A percentile compares a stretch with the other conserved stretches of the same genome.
These are phyloP conservation scores for Orcinus orca DNA, from an alignment of 2,113 vertebrate species.

Conservation along the genomic window DNA sequence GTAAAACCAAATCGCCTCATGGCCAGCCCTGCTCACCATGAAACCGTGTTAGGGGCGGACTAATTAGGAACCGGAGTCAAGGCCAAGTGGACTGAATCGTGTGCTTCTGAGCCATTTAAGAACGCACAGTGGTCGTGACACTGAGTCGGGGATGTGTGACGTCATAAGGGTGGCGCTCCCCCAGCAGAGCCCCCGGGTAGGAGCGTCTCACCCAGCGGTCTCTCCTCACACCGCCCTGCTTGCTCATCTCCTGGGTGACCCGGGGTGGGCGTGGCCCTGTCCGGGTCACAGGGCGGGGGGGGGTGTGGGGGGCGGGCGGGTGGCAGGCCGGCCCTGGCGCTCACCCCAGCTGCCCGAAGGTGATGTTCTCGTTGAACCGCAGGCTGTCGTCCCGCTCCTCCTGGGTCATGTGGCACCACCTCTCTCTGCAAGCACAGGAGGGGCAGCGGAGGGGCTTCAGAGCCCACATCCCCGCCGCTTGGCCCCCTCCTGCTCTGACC, in stretches of 20 bases:
- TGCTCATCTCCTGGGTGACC: not conserved
- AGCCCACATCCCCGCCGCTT: fast-evolving
- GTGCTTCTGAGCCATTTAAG: not conserved
- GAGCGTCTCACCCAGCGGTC: not conserved
- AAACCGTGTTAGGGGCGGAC: fast-evolving
- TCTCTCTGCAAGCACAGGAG: slow-evolving; percentile 88
- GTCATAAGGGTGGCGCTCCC: not conserved
- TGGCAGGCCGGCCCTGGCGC: not conserved
- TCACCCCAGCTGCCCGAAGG: slow-evolving; percentile 97
- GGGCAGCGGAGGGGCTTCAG: not conserved
- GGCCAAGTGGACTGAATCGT: fast-evolving
- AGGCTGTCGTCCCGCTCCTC: slow-evolving; percentile 95
- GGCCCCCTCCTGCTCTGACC: not conserved
- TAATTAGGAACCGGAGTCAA: not conserved
- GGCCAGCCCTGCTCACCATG: not conserved
- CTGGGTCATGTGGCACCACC: slow-evolving; percentile 98
- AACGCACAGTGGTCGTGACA: no score
- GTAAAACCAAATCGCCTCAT: not conserved
- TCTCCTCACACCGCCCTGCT: not conserved
- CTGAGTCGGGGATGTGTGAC: not conserved
- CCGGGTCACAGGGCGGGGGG: not conserved
- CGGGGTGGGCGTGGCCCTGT: fast-evolving
- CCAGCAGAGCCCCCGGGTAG: fast-evolving
- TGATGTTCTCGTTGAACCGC: slow-evolving; percentile 96
- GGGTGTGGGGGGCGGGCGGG: not conserved